Base-by-base conservation (phyloP, 2,888 invertebrate genomes). In the Drepana falcataria region DNA sequence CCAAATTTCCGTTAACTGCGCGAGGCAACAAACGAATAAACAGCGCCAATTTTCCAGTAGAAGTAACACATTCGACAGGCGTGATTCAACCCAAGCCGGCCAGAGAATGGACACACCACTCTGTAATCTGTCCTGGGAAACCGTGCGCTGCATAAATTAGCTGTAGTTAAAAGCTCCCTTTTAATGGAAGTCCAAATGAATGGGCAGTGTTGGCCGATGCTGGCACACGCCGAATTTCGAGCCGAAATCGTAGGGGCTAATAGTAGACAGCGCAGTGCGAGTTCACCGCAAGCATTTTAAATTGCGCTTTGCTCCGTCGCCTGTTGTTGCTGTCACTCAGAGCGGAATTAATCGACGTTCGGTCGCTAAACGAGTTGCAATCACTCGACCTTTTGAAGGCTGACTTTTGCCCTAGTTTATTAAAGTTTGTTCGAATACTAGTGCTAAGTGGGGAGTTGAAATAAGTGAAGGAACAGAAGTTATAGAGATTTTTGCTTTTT, bases 141-240 rank as follows among this genome's bases (percentile, higher is more conserved):
- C 83, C 85, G 82, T 85, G 85, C 78, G 67, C 80, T 83, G 87
- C 85, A 88, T 88, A 87, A 87, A 87, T 88, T 88, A 85, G 81
- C 82, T 79, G 79, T 82, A 86, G 87, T 88, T 89, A 88, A 87
- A 88, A 87, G 85, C 85, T 76, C 79, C 83, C 82, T 83, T 87
- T 87, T 86, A 88, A 87, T 87, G 84, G 74, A 79, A 79, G 78
- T 68, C 79, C 74, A 88, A 88, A 88, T 88, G 85, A 88, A 87
- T 85, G 85, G 86, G 77, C 79, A 75, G 69, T 66, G 73, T 69
- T 68, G 75, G 70, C 64, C 70, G 69, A 63, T 66, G 66, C 64
- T 63, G 64, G 66, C 64, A 72, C 70, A 68, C 67, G 63, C 73
- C 65, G 64, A 75, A 77, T 72, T 71, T 73, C 58, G 58, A 57